A percentile compares a stretch with the other conserved stretches of the same genome.
These are phyloP conservation scores for Heliopora coerulea DNA, from an alignment of 92 coral and sea anemone genomes.

Conservation along the genomic window DNA sequence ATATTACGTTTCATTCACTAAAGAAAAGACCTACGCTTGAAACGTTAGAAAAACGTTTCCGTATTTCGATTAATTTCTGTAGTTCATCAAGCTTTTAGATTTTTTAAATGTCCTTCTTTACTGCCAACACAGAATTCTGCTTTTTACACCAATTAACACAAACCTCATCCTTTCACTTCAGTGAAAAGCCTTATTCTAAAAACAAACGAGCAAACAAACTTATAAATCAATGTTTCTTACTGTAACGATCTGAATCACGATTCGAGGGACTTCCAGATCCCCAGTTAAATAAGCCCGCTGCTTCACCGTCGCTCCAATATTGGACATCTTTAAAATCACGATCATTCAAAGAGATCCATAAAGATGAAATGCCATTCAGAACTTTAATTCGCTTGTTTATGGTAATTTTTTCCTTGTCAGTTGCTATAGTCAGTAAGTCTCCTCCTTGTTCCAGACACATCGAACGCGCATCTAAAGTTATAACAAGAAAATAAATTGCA, in stretches of 20 bases:
- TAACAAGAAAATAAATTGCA: not conserved
- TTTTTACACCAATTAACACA: too few relatives aligned
- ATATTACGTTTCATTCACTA: too few relatives aligned
- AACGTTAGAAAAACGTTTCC: too few relatives aligned
- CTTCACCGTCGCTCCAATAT: constrained; percentile 86
- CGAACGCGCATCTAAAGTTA: constrained; percentile 79
- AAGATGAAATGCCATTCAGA: constrained; percentile 41
- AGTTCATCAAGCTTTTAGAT: too few relatives aligned
- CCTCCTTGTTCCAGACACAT: constrained; percentile 79
- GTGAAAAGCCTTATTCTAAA: too few relatives aligned
- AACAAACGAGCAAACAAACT: too few relatives aligned
- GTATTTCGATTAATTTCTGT: too few relatives aligned
- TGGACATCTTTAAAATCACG: constrained; percentile 63
- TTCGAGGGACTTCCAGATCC: constrained; percentile 76
- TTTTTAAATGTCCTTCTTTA: too few relatives aligned
- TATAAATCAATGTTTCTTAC: not conserved
- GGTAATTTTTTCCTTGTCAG: constrained; percentile 63
- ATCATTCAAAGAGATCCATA: constrained; percentile 91
- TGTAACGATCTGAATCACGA: not conserved
- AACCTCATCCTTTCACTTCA: too few relatives aligned
- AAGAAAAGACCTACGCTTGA: too few relatives aligned
- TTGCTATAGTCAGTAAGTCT: constrained; percentile 77
- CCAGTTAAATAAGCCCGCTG: constrained; percentile 73
- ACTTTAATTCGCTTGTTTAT: constrained; percentile 66
- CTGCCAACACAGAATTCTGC: too few relatives aligned